Evolutionary conservation across 2,113 vertebrate species (phyloP).

Genomic region (cattle (Bos taurus)): DNA sequence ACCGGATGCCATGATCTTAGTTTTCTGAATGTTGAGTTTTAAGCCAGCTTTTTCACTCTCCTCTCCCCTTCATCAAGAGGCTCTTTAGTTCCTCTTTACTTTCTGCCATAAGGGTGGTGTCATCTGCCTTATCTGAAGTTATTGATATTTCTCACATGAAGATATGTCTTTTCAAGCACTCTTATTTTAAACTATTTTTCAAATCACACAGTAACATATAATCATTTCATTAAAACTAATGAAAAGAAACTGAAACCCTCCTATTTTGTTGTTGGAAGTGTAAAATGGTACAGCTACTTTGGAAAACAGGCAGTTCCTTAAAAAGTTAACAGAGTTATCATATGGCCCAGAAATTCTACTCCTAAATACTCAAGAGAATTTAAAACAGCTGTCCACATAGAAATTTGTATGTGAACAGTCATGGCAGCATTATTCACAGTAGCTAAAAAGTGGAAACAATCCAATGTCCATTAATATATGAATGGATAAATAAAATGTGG

Average conservation of each 20-base stretch:
- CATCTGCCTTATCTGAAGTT: neutral
- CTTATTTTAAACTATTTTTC: neutral
- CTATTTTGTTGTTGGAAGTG: neutral
- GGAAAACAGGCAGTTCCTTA: neutral
- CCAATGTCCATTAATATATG: neutral
- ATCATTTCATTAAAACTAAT: constrained; percentile 19
- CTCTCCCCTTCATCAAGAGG: neutral
- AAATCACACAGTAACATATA: neutral
- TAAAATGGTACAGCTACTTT: neutral
- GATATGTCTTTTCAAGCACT: neutral
- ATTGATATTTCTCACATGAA: neutral
- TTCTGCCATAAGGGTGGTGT: neutral
- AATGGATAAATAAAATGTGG: neutral
- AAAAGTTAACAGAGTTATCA: constrained; percentile 18
- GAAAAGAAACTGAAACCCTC: neutral
- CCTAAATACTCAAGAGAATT: neutral
- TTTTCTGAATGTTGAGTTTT: neutral
- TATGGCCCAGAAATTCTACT: neutral
- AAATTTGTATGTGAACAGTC: neutral
- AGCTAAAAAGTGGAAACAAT: neutral
- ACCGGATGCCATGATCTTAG: neutral
- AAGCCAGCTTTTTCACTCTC: neutral
- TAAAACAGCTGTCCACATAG: neutral
- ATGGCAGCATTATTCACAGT: neutral
- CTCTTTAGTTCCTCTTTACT: neutral